These are phyloP conservation scores for Hypsopygia costalis DNA, from an alignment of 2,888 invertebrate species.

Conservation along the genomic window DNA sequence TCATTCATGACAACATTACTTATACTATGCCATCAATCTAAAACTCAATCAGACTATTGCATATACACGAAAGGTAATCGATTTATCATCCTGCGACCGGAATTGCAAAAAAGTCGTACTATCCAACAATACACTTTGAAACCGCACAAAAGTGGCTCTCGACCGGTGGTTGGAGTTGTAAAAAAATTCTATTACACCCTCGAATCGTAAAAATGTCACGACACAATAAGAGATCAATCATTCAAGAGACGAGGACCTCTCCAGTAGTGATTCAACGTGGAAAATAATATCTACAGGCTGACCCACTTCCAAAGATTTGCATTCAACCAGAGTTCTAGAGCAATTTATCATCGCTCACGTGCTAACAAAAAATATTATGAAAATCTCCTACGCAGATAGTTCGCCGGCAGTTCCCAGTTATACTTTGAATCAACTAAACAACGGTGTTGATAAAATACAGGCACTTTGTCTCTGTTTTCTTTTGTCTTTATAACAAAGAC, in stretches of 20 bases:
- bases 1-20: slow-evolving; percentile 17
- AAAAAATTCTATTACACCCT: slow-evolving; percentile 57
- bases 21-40: slow-evolving; percentile 27
- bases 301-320: slow-evolving; percentile 75
- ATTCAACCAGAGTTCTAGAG: slow-evolving; percentile 55
- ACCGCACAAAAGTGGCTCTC: slow-evolving; percentile 51
- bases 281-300: slow-evolving; percentile 62
- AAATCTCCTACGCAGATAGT: slow-evolving; percentile 29
- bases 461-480: slow-evolving; percentile 23
- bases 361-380: slow-evolving; percentile 52
- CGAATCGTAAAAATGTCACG: slow-evolving; percentile 64
- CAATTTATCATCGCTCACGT: slow-evolving; percentile 71
- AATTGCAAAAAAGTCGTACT: slow-evolving; percentile 57
- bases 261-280: slow-evolving; percentile 58
- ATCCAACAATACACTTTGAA: slow-evolving; percentile 40
- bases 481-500: slow-evolving; percentile 23
- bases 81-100: slow-evolving; percentile 65
- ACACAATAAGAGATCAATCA: slow-evolving; percentile 73
- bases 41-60: slow-evolving; percentile 22
- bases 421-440: slow-evolving; percentile 25
- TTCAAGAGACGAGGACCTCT: slow-evolving; percentile 50
- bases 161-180: slow-evolving; percentile 35
- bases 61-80: slow-evolving; percentile 36
- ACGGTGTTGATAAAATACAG: slow-evolving; percentile 24
- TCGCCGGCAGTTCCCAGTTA: slow-evolving; percentile 17